Base-by-base conservation (phyloP, 2,888 invertebrate genomes). In the Priocnemis perturbator region DNA sequence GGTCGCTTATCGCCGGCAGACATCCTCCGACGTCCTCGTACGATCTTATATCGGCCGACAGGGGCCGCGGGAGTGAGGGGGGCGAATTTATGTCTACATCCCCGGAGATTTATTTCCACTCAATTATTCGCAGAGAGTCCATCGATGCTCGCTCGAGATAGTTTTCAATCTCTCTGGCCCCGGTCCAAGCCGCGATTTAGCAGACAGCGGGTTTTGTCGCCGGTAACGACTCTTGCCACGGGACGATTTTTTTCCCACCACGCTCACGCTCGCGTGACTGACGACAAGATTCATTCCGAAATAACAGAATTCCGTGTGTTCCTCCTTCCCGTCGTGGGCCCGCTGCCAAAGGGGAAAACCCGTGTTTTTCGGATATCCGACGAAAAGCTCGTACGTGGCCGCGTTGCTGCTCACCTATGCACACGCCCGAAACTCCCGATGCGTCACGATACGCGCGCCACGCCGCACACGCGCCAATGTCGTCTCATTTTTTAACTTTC, bases 61-160 rank as follows among this genome's bases (percentile, higher is more conserved):
- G 44, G 11, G 37, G 20, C 50, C 50, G n/a, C 23, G 9, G 37
- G 11, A 30, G n/a, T 4, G 56, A 26, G 23, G 26, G 37, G 14
- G 37, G 37, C 2, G 11, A 37, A 37, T 37, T 37, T 57, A 19
- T 5, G 57, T 30, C 30, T 7, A 37, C 17, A 37, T 19, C 11
- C 7, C 14, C n/a, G 11, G 14, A 68, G 50, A 50, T 70, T 57
- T 70, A 71, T 64, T 70, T 63, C 67, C 26, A 15, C 65, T 71
- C 60, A 64, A 74, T 71, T 67, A 74, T 73, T 73, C 70, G 71
- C 73, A 67, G 65, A 67, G 65, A 63, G 55, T 57, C 52, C 58
- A 50, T 23, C 64, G 61, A 65, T 58, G 37, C 44, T 59, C 56
- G 48, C 60, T 45, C 57, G 62, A 62, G 47, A 60, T 67, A 48